Base-by-base conservation (phyloP, 2,888 invertebrate genomes). In the Cantharis rustica region DNA sequence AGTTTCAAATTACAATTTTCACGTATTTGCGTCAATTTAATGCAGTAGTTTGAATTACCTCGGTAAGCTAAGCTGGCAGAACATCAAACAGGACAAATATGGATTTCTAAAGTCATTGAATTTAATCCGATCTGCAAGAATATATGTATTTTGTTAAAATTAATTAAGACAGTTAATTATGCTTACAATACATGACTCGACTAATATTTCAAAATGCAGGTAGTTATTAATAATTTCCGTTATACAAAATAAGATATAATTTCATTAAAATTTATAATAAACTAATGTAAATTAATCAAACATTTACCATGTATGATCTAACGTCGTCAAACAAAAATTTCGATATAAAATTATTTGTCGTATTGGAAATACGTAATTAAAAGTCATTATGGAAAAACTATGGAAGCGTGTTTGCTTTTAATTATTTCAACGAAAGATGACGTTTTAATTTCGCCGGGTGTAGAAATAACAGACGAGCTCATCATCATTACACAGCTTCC, bases 371-470 rank as follows among this genome's bases (percentile, higher is more conserved):
- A 16, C 20, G 16, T 16, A 64, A 64, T 64, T 64, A 64, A 64
- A 64, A 64, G 11, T 16, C 26, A 66, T 69, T 31, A 26, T 69
- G 16, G 69, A 69, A 26, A 23, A 15, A 27, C 26, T 70, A 68
- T 69, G 68, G 16, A 26, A 68, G 68, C 47, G 47, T 75, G 75
- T 75, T 75, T 71, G 75, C 61, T 75, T 75, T 75, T 75, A 75
- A 75, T 75, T 75, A 75, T 71, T 75, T 17, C 68, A 75, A 71
- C 68, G 70, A 63, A 68, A 70, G 75, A 64, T 71, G 70, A 71
- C 75, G 71, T 75, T 75, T 75, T 75, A 75, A 75, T 75, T 75
- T 71, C 20, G 66, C 75, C 17, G 70, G 47, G 61, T 71, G 70
- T 71, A 61, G 75, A 75, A 71, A 75, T 71, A 75, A 75, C 70